Percentiles rank a stretch among this genome's conserved stretches.
Conservation (phyloP, 1,140 invertebrate genomes). For the Seison nebaliae region DNA sequence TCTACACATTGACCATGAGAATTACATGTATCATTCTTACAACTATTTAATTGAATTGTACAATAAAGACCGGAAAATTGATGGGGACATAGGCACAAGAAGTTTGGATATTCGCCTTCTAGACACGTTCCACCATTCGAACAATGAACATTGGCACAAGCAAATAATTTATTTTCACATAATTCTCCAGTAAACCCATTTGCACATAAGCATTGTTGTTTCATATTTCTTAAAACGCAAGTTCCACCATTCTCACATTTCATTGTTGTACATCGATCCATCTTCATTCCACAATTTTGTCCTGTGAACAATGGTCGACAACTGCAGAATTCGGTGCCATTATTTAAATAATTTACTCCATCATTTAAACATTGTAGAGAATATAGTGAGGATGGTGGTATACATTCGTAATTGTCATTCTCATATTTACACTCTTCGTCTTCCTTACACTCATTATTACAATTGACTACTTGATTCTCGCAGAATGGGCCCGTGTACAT, state of each 20-base stretch:
- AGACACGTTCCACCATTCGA: background rate
- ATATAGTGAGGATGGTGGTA: too few relatives aligned
- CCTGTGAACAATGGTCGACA: conserved; percentile 13
- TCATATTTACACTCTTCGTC: too few relatives aligned
- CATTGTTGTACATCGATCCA: conserved; percentile 45
- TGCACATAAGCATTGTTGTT: conserved; percentile 54
- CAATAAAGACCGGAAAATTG: conserved; percentile 14
- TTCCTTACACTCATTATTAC: too few relatives aligned
- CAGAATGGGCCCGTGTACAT: conserved; percentile 15
- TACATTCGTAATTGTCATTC: too few relatives aligned
- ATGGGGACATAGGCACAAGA: background rate
- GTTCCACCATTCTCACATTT: conserved; percentile 64
- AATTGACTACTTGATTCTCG: conserved; percentile 6
- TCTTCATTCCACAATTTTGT: conserved; percentile 10
- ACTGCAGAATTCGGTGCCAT: too few relatives aligned
- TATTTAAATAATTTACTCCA: background rate
- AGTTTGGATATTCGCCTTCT: too few relatives aligned
- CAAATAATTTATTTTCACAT: conserved; percentile 13
- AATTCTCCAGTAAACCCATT: conserved; percentile 47
- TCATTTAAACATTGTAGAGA: background rate
- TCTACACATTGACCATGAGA: conserved; percentile 17
- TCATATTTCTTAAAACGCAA: conserved; percentile 40
- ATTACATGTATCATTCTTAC: conserved; percentile 15
- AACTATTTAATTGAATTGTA: conserved; percentile 16
- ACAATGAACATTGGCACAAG: conserved; percentile 9